Percentiles rank a stretch among this genome's conserved stretches.
Evolutionary conservation across 2,888 invertebrate genomes (phyloP).

Genomic region (Silvanus unidentatus): DNA sequence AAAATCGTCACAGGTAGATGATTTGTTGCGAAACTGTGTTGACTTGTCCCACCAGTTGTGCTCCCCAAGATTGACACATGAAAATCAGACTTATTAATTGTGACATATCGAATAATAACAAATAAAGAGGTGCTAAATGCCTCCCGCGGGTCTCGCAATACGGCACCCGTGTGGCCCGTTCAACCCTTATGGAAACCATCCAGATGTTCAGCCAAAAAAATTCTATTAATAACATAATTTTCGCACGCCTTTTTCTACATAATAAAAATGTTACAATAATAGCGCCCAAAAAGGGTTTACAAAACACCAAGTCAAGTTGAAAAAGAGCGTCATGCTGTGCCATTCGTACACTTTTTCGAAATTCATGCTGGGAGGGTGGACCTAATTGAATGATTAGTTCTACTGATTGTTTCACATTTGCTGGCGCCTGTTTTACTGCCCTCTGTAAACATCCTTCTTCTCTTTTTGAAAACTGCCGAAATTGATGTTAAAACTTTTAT

Average conservation of each 20-base stretch:
- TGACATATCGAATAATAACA: slow-evolving; percentile 24
- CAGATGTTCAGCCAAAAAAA: slow-evolving; percentile 24
- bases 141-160: slow-evolving; percentile 14
- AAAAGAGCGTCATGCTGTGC: slow-evolving; percentile 17
- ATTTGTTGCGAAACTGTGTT: too few species aligned
- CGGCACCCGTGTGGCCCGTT: slow-evolving; percentile 9
- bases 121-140: slow-evolving; percentile 21
- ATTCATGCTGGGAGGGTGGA: slow-evolving; percentile 1
- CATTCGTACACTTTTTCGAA: too few species aligned
- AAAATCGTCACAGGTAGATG: too few species aligned
- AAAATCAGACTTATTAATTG: slow-evolving; percentile 17
- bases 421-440: too few species aligned
- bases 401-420: too few species aligned
- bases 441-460: too few species aligned
- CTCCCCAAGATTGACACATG: too few species aligned
- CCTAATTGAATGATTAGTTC: slow-evolving; percentile 5
- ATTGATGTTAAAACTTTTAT: too few species aligned
- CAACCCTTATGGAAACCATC: slow-evolving; percentile 18
- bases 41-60: too few species aligned
- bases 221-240: slow-evolving; percentile 38
- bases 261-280: slow-evolving; percentile 30
- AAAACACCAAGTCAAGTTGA: slow-evolving; percentile 30
- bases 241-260: slow-evolving; percentile 38
- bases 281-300: slow-evolving; percentile 28
- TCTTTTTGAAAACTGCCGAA: not conserved